Base-by-base conservation (phyloP, 2,888 invertebrate species). In the Empis livida region DNA sequence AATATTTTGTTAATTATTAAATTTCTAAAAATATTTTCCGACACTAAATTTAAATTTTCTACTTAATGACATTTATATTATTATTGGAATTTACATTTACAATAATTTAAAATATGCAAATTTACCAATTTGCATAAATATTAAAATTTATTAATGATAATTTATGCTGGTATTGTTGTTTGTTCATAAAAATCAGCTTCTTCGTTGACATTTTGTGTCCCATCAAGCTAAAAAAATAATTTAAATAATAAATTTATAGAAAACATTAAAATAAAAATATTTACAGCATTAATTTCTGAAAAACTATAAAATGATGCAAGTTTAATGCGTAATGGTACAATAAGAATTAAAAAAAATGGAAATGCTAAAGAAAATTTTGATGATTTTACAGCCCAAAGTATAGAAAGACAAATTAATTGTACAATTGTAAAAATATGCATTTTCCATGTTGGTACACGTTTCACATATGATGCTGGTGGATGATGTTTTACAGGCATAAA, bases 401-500 rank as follows among this genome's bases (percentile, higher is more conserved):
- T 54, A 8, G 73, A 74, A 56, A 93, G 73, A 59, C 86, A 84
- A 10, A 78, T 61, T 45, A 86, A 64, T 71, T 94, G 93, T 55
- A 91, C 78, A 37, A 80, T 57, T 0, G 93, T 94, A 72, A 79
- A 92, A 50, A 87, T 62, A 71, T 93, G 87, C 92, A 93, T 89
- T 71, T 86, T 86, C 64, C 79, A 73, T 1, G 91, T 87, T 53
- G 82, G 82, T 16, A 92, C 92, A 71, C 83, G 77, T 56, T 87
- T 74, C 32, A 92, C 91, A 65, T 89, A 93, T n/a, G 83, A 79
- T 23, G 84, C 79, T 59, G 83, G 82, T 2, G 92, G 90, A 65
- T 93, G 91, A 70, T 94, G 89, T 66, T 93, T 93, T 13, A 85
- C 85, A 0, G 93, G 93, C 78, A 91, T 89, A 61, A 93, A 80